A percentile compares a stretch with the other conserved stretches of the same genome.
Evolutionary conservation across 2,888 invertebrate species (phyloP).

Genomic region (Callosobruchus maculatus): DNA sequence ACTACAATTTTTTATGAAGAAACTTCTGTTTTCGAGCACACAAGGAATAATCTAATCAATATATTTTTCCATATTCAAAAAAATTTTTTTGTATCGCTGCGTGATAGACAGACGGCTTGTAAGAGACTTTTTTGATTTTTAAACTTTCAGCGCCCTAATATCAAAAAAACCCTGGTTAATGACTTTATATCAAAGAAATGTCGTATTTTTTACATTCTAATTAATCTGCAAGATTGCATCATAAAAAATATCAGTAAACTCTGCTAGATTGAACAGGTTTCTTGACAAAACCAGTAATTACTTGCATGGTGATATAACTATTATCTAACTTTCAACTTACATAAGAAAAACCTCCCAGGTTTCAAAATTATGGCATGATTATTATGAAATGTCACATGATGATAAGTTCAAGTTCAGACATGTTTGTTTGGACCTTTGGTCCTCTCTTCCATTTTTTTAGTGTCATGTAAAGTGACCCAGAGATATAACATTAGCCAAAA

Average conservation of each 20-base stretch:
- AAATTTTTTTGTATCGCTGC: no score
- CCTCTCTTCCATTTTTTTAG: neutral
- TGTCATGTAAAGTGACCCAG: neutral
- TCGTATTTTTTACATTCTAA: no score
- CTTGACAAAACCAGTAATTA: neutral
- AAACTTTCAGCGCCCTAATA: no score
- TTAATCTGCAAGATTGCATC: no score
- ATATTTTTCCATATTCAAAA: no score
- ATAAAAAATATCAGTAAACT: neutral
- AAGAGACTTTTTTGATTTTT: no score
- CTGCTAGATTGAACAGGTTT: neutral
- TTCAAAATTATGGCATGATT: neutral
- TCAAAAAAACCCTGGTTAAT: no score
- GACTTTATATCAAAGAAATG: no score
- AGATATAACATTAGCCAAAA: neutral
- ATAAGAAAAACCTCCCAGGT: neutral
- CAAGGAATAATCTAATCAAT: no score
- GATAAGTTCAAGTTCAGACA: neutral
- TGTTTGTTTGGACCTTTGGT: neutral
- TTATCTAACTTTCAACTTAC: neutral
- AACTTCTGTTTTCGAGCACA: no score
- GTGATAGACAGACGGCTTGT: no score
- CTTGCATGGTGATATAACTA: neutral
- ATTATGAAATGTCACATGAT: neutral
- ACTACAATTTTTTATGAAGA: no score